Evolutionary conservation across 2,797 vertebrate species (phyloP).

Genomic region (Natrix natrix): DNA sequence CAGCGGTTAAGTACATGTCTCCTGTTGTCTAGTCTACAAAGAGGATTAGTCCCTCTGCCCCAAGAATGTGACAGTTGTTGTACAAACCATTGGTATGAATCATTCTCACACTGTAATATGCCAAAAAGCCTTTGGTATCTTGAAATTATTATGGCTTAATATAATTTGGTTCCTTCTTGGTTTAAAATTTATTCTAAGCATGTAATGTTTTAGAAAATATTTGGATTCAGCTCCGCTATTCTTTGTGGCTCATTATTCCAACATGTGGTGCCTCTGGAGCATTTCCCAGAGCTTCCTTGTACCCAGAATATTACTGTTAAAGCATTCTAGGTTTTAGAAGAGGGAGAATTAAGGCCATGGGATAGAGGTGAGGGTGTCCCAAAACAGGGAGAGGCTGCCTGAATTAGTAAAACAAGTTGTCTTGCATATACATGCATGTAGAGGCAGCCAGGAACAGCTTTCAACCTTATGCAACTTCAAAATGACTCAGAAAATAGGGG

Average conservation of each 20-base stretch:
- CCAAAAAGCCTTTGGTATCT: background rate
- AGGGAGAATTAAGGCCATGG: background rate
- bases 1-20: background rate
- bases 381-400: background rate
- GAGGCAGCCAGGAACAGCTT: background rate
- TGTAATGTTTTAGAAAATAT: background rate
- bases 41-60: background rate
- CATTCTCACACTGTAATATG: background rate
- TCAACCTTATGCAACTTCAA: background rate
- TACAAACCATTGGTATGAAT: background rate
- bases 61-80: background rate
- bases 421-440: background rate
- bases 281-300: background rate
- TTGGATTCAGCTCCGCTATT: background rate
- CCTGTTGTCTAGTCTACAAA: constrained; percentile 1
- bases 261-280: background rate
- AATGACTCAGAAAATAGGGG: background rate
- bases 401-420: background rate
- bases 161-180: background rate
- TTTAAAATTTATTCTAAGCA: constrained; percentile 6
- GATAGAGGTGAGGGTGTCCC: background rate
- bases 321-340: background rate
- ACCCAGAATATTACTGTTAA: background rate
- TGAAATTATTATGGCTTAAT: background rate
- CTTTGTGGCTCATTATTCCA: background rate